A percentile compares a stretch with the other conserved stretches of the same genome.
Conservation (phyloP, 1,140 invertebrate species). For the Bombus waltoni region DNA sequence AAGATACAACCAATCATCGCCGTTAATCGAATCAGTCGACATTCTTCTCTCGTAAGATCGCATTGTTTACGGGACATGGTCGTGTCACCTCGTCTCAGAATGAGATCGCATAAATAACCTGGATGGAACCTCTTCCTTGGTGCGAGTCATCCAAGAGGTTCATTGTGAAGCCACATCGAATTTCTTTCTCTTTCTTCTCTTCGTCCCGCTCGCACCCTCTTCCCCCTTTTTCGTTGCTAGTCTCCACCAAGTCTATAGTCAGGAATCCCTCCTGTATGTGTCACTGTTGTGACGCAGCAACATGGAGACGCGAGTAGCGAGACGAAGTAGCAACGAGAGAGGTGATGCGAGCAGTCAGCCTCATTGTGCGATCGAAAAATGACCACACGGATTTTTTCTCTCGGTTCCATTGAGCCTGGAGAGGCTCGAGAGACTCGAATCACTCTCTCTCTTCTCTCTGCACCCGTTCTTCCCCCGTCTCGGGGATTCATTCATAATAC, state of each 20-base stretch:
- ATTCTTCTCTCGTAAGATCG: conserved; percentile 56
- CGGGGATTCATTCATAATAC: conserved; percentile 67
- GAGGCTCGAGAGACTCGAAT: conserved; percentile 72
- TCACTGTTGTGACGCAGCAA: conserved; percentile 70
- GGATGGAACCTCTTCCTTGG: conserved; percentile 46
- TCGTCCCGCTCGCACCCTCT: background rate
- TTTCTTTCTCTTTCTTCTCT: conserved; percentile 39
- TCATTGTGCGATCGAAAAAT: conserved; percentile 72
- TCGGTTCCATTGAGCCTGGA: conserved; percentile 73
- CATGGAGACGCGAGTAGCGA: conserved; percentile 45
- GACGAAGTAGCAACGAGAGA: conserved; percentile 14
- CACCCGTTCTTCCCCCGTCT: conserved; percentile 51
- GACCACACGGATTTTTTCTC: conserved; percentile 78
- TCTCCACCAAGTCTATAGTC: conserved; percentile 7
- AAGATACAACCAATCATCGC: conserved; percentile 72
- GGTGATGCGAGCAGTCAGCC: conserved; percentile 30
- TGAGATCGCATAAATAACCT: conserved; percentile 69
- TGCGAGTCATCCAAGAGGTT: conserved; percentile 55
- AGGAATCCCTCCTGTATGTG: conserved; percentile 62
- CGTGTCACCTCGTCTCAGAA: conserved; percentile 60
- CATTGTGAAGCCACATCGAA: conserved; percentile 34
- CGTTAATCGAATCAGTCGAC: conserved; percentile 57
- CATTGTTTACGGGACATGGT: conserved; percentile 65
- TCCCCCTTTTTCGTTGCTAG: conserved; percentile 5
- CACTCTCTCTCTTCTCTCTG: conserved; percentile 63